Evolutionary conservation across 1,140 invertebrate species (phyloP), one percentile per base, ranked within the genome.

Genomic region (Pissodes strobi): DNA sequence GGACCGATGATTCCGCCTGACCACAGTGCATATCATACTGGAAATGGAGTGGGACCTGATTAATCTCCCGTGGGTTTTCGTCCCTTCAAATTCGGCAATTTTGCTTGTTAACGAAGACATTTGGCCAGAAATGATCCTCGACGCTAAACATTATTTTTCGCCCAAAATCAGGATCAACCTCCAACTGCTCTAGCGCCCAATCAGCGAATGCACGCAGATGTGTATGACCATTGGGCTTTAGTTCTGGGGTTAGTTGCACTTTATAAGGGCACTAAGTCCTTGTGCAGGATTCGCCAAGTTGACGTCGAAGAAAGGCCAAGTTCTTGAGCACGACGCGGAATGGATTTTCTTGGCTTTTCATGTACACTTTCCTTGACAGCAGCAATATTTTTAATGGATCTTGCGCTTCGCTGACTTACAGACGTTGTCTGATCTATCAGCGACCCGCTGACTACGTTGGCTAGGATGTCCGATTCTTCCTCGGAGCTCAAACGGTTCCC

Each of bases 111-210:
- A n/a, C 73, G 52, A 64, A 72, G 18, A 72, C 72, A 66, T 70
- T 70, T 45, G 74, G 59, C 65, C 72, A 68, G 48, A 75, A 78
- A 66, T 75, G 70, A 9, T 67, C 68, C 56, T 72, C 63, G 38
- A 60, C 41, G 38, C n/a, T n/a, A n/a, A n/a, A n/a, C n/a, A n/a
- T n/a, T n/a, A n/a, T n/a, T n/a, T n/a, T n/a, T n/a, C n/a, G n/a
- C n/a, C n/a, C n/a, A n/a, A n/a, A n/a, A n/a, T n/a, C n/a, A n/a
- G n/a, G n/a, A n/a, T n/a, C n/a, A n/a, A n/a, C n/a, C n/a, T n/a
- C n/a, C n/a, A n/a, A n/a, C n/a, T n/a, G n/a, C n/a, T n/a, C n/a
- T n/a, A n/a, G n/a, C n/a, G n/a, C n/a, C n/a, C n/a, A n/a, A n/a
- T n/a, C n/a, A n/a, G n/a, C n/a, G n/a, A n/a, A 43, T n/a, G 5